Base-by-base conservation (phyloP, 2,797 vertebrate species). In the Manis pentadactyla region DNA sequence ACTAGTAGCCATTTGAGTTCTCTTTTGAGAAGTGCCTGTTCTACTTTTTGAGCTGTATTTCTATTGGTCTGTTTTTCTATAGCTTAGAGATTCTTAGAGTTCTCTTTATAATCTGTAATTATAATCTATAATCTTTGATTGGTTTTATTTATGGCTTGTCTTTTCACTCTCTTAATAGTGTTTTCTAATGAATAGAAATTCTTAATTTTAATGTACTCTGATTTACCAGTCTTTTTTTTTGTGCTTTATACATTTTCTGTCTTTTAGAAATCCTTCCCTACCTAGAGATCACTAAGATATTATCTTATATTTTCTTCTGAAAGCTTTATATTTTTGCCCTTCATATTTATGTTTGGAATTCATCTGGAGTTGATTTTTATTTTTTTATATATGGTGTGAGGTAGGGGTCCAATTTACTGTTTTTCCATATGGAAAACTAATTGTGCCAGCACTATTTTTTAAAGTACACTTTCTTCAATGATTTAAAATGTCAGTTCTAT, bases 131-230 rank as follows among this genome's bases (percentile, higher is more conserved):
- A 63, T 77, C 10, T 7, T 93, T 90, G 49, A 87, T 11, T 82
- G 34, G 14, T 87, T 79, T 59, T 42, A 51, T 71, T 95, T 78
- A 71, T 78, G 39, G 14, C 7, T 61, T 95, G 31, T 86, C 68
- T 83, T 87, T 78, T 84, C 23, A 87, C 25, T 63, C 61, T 73
- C 25, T 84, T 75, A 87, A 31, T 49, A 57, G 21, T 55, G 18
- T 87, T 93, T 96, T 87, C 42, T 90, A 27, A 68, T 81, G 88
- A 95, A 68, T 9, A 29, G 4, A 94, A 88, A 66, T 88, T 87
- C 64, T 94, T 87, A 79, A 63, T 73, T 93, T 94, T 93, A 69
- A 87, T 90, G n/a, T 75, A 91, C 14, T 83, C 42, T 31, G 19
- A 94, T 73, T 92, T 68, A 61, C 23, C 39, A 92, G 27, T 39